Evolutionary conservation across 1,140 invertebrate genomes (phyloP), one percentile per base, ranked within the genome.

Genomic region (Lysiphlebus fabarum): DNA sequence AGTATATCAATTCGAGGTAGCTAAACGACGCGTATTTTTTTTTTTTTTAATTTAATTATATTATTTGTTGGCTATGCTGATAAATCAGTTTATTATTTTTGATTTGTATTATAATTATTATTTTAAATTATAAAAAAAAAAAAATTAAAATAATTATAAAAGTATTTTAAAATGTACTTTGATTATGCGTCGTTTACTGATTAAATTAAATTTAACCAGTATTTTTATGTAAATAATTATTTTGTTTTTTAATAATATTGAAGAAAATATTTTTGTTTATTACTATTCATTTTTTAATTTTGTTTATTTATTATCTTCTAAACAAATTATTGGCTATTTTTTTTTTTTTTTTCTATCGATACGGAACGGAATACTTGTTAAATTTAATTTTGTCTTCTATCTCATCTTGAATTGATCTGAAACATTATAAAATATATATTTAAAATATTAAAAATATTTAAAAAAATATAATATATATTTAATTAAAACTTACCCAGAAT

Each of bases 361-460:
- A 59, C 58, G 51, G 58, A 42, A 54, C 58, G 58, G 58, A 36
- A 48, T 45, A 12, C 48, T 45, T 26, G n/a, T 44, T 45, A 3
- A 1, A 11, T 36, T n/a, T 26, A 26, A 26, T 26, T 26, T 26
- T 26, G 17, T 36, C 37, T 44, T 45, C 33, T 7, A 36, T 44
- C 17, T 26, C 17, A 26, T 26, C 17, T 26, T 26, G 17, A 26
- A 26, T 26, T 26, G 17, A 26, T 26, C 17, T 26, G 17, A 48
- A 58, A 48, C 12, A 12, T 34, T 6, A 43, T 26, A 40, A 42
- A 26, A 59, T 17, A n/a, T 38, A 37, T n/a, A 43, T 14, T 58
- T 10, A 51, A 7, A 47, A 26, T 26, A 26, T 26, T 26, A 26
- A 2, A 1, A 26, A 4, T 26, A 26, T 45, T n/a, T n/a, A n/a